Percentiles rank a stretch among this genome's conserved stretches.
phyloP scores from a whole-genome alignment of 2,888 invertebrate species.

The Deilephila elpenor region DNA sequence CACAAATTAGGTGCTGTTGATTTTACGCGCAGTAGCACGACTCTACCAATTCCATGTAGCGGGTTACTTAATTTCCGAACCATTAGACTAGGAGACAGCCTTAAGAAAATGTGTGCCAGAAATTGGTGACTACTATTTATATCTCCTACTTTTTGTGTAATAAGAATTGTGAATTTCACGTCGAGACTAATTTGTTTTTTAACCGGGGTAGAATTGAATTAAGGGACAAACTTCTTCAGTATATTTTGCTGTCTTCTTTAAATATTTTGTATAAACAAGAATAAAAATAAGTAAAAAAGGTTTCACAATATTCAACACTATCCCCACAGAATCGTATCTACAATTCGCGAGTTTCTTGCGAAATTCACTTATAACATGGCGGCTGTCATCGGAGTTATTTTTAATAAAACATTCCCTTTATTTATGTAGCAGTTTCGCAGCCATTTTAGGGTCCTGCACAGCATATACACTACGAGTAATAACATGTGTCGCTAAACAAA shows the following conservation, averaged over 20 bases:
- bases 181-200: too few species aligned
- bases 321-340: not conserved
- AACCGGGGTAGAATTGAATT: too few species aligned
- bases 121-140: too few species aligned
- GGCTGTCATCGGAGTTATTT: not conserved
- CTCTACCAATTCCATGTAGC: too few species aligned
- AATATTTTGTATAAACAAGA: not conserved
- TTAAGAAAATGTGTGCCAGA: too few species aligned
- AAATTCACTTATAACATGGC: not conserved
- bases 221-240: not conserved
- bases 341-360: not conserved
- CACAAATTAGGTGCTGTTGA: too few species aligned
- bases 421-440: not conserved
- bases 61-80: too few species aligned
- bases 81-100: too few species aligned
- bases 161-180: too few species aligned
- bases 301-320: too few species aligned
- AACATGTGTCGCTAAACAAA: not conserved
- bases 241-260: not conserved
- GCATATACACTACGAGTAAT: not conserved
- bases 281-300: not conserved
- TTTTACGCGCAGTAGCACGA: too few species aligned
- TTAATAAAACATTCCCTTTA: not conserved
- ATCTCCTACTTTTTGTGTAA: too few species aligned
- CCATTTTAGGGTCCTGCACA: not conserved